Percentiles rank a stretch among this genome's conserved stretches.
phyloP scores from a whole-genome alignment of 2,888 invertebrate genomes.

The Ectobius pallidus region DNA sequence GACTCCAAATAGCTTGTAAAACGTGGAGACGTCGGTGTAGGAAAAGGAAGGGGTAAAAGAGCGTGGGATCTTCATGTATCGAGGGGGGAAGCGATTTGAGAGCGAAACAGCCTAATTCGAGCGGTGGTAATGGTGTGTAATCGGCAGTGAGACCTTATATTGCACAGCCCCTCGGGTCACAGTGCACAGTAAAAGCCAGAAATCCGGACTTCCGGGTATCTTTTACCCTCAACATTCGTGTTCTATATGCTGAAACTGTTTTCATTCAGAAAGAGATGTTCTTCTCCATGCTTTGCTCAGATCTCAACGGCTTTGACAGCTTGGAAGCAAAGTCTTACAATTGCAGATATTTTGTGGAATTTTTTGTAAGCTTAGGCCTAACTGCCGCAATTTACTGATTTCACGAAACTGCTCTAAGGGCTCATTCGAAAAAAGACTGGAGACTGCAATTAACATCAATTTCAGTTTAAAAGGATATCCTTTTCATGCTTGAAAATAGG shows the following conservation, averaged over 20 bases:
- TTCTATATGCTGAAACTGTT: neutral
- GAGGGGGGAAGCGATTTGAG: conserved; percentile 35
- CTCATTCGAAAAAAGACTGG: too few relatives aligned
- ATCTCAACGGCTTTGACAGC: too few relatives aligned
- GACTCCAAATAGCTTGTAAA: conserved; percentile 63
- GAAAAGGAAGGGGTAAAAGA: conserved; percentile 27
- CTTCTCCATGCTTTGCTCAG: too few relatives aligned
- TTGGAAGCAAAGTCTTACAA: too few relatives aligned
- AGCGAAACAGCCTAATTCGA: conserved; percentile 44
- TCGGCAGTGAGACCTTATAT: conserved; percentile 31
- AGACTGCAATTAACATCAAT: too few relatives aligned
- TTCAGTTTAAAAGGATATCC: too few relatives aligned
- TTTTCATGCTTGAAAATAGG: too few relatives aligned
- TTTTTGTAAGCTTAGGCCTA: too few relatives aligned
- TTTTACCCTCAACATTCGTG: neutral
- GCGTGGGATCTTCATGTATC: conserved; percentile 17
- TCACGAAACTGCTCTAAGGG: too few relatives aligned
- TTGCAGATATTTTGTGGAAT: too few relatives aligned
- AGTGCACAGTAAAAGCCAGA: conserved; percentile 33
- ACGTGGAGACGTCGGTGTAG: conserved; percentile 52
- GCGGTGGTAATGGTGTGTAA: conserved; percentile 45
- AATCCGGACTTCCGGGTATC: conserved; percentile 34
- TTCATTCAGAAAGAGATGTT: neutral
- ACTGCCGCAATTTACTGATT: too few relatives aligned
- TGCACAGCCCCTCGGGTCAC: conserved; percentile 27